Conservation (phyloP, 2,113 vertebrate genomes). For the Passer montanus region DNA sequence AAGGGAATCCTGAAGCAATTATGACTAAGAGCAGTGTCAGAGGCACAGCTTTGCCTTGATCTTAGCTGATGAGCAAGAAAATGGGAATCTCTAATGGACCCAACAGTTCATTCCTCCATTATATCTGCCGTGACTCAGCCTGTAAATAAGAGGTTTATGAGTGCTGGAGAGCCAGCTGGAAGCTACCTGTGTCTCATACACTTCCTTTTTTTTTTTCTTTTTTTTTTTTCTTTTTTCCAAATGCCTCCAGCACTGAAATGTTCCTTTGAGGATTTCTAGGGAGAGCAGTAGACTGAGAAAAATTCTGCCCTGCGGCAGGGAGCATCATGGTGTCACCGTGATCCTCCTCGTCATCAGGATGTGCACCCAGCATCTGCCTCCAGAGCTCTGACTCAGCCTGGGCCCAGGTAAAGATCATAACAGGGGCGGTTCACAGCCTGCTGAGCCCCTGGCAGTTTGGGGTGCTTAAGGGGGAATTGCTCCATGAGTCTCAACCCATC, state of each 20-base stretch:
- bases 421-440: not conserved
- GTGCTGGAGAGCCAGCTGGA: not conserved
- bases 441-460: not conserved
- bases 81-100: constrained; percentile 15
- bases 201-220: constrained; percentile 38
- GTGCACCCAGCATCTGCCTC: not conserved
- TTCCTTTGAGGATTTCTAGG: constrained; percentile 20
- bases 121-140: constrained; percentile 33
- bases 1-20: constrained; percentile 5
- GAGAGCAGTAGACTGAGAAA: constrained; percentile 13
- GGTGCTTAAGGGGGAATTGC: not conserved
- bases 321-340: not conserved
- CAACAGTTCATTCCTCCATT: constrained; percentile 8
- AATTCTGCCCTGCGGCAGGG: constrained; percentile 6
- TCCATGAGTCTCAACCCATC: not conserved
- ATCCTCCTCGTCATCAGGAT: not conserved
- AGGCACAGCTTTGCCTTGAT: not conserved
- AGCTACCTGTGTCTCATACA: constrained; percentile 29
- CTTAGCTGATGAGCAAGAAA: constrained; percentile 33
- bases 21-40: constrained; percentile 40
- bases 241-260: not conserved
- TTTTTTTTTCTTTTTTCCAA: not conserved
- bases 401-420: not conserved
- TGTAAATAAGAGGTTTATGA: not conserved
- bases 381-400: not conserved